Conservation (phyloP, 2,113 vertebrate genomes). For the Furnarius figulus region DNA sequence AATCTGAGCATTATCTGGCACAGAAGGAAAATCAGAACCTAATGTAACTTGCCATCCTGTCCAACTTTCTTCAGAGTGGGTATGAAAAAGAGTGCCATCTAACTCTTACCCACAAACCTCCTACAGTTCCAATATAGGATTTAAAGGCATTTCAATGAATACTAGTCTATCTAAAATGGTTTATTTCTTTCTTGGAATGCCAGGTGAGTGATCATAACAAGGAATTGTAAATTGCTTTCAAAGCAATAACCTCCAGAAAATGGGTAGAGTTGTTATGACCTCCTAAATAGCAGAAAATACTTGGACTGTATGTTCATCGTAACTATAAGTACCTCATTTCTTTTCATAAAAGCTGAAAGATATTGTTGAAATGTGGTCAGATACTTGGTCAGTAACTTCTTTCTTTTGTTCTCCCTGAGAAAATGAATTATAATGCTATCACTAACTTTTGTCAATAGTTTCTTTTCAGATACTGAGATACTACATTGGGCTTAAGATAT, state of each 20-base stretch:
- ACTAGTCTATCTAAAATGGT: neutral
- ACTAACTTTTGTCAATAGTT: neutral
- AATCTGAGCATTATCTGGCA: neutral
- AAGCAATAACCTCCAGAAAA: neutral
- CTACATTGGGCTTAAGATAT: neutral
- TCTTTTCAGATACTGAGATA: neutral
- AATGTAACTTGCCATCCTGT: neutral
- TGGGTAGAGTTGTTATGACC: neutral
- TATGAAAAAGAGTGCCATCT: neutral
- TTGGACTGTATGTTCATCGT: neutral
- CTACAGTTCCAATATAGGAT: neutral
- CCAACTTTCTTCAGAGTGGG: neutral
- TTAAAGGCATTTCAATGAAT: neutral
- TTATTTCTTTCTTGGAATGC: neutral
- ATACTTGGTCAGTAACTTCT: neutral
- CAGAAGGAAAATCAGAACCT: neutral
- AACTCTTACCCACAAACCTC: neutral
- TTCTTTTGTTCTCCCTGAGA: neutral
- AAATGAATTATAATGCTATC: neutral
- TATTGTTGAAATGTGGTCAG: neutral
- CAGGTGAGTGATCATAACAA: neutral
- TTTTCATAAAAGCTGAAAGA: neutral
- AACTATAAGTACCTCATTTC: neutral
- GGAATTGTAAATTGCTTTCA: neutral
- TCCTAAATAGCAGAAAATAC: neutral